Base-by-base conservation (phyloP, 2,888 invertebrate species). In the Eupithecia pulchellata region DNA sequence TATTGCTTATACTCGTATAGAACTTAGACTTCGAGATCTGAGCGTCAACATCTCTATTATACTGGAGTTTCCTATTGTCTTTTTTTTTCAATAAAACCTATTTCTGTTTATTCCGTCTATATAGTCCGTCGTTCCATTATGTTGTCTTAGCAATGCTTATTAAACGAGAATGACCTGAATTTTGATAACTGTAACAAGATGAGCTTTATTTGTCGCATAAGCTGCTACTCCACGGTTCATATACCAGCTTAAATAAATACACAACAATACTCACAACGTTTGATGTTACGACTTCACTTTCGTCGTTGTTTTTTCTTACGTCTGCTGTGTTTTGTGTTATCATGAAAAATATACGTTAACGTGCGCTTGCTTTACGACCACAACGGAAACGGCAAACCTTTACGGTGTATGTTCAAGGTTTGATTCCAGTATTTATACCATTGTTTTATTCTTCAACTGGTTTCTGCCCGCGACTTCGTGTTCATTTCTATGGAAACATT, bases 221-320 rank as follows among this genome's bases (percentile, higher is more conserved):
- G 6, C 4, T 17, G 29, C 57, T 29, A 17, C 57, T 29, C 29
- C 13, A 52, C 25, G 25, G 57, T 57, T 57, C 0, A 57, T 39
- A 58, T 42, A 42, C 32, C 42, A 6, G 32, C 68, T 64, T 64
- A 58, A 68, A 30, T 39, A 17, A 29, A 57, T 47, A 68, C 39
- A 68, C 47, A 68, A 34, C 65, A 68, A 68, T 55, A 62, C 36
- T 84, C 88, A 85, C 80, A 83, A 75, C 87, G 82, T 89, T 90
- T 89, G 87, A 88, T 84, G 85, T 86, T 75, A 75, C 78, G 74
- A 77, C 77, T 80, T 77, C 72, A 64, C 71, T 75, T 71, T 67
- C 60, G 57, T 47, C 60, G 66, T 61, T 68, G 66, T 68, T 71
- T 71, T 71, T 71, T 58, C 64, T 68, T 32, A 61, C 58, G 47